Evolutionary conservation across 2,113 vertebrate genomes (phyloP), one percentile per base, ranked within the genome.

Genomic region (Melanotaenia duboulayi): DNA sequence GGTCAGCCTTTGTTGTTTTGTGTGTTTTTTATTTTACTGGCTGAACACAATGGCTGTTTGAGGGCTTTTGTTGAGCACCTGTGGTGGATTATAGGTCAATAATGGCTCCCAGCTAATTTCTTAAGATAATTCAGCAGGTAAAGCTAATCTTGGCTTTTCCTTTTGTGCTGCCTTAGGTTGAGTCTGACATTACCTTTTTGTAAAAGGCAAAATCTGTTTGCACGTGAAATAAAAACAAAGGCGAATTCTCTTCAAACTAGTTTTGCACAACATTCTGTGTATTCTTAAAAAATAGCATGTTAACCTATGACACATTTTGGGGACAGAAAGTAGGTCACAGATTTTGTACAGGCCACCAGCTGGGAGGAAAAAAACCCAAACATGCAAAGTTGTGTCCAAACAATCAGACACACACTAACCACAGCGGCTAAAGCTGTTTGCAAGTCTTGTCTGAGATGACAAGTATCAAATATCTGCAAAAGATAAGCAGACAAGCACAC

Each of bases 61-160:
- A 49, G 68, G 1, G 65, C 68, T 83, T n/a, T 87, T 83, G 74
- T 84, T 0, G 4, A 68, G 65, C 88, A 89, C 84, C 86, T 89
- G 86, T 57, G 81, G 37, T 35, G 76, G 87, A 86, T 92, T 91
- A 82, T 0, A 56, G 70, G 71, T 81, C 17, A 32, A 71, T 76
- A 67, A 70, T 37, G 11, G 68, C 75, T 81, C 20, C 59, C 23
- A 13, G 71, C 28, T 82, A 44, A 85, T 90, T 76, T 80, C 78
- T 78, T 48, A 51, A 52, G 63, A 82, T 81, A 62, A 78, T 73
- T 77, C 63, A 65, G 19, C 13, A 0, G 56, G 61, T 54, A 85
- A 87, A 85, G 63, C 40, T 69, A 72, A 73, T 74, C 56, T 49
- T 8, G 54, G 19, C 57, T 50, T 49, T 51, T 75, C 0, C 1